phyloP scores from a whole-genome alignment of 2,888 invertebrate species.

The Chrysolina americana region DNA sequence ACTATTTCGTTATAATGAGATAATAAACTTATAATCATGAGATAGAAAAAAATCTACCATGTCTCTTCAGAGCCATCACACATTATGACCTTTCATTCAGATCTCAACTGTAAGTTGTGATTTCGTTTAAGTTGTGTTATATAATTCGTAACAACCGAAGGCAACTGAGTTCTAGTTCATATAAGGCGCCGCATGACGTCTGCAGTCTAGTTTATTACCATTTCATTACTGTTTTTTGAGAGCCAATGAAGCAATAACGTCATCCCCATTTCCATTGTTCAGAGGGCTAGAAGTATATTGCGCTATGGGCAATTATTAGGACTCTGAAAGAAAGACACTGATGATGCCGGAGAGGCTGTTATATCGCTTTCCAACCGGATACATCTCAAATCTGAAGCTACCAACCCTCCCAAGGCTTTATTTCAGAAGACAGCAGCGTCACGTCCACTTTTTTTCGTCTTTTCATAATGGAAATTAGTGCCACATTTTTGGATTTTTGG shows the following conservation, averaged over 20 bases:
- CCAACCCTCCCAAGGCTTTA: not conserved
- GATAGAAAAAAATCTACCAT: too few relatives aligned
- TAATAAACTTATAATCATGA: too few relatives aligned
- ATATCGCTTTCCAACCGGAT: not conserved
- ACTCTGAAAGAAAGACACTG: constrained; percentile 2
- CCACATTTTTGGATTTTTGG: not conserved
- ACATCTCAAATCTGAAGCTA: constrained; percentile 8
- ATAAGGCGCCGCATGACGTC: not conserved
- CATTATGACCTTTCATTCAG: too few relatives aligned
- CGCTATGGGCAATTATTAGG: not conserved
- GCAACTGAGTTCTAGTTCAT: not conserved
- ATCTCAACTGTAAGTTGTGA: too few relatives aligned
- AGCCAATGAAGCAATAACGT: constrained; percentile 1
- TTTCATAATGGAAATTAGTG: not conserved
- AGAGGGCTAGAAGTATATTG: not conserved
- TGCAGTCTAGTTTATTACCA: not conserved
- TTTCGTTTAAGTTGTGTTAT: too few relatives aligned
- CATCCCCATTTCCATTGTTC: constrained; percentile 9
- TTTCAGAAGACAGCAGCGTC: not conserved
- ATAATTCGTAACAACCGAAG: not conserved
- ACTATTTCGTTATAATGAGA: too few relatives aligned
- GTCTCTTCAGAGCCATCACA: too few relatives aligned
- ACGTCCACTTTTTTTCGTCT: not conserved
- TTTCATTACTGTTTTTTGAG: constrained; percentile 16
- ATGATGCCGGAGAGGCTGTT: constrained; percentile 9